These are phyloP conservation scores for Xerus rutilus DNA, from an alignment of 2,797 vertebrate genomes.

Conservation along the genomic window DNA sequence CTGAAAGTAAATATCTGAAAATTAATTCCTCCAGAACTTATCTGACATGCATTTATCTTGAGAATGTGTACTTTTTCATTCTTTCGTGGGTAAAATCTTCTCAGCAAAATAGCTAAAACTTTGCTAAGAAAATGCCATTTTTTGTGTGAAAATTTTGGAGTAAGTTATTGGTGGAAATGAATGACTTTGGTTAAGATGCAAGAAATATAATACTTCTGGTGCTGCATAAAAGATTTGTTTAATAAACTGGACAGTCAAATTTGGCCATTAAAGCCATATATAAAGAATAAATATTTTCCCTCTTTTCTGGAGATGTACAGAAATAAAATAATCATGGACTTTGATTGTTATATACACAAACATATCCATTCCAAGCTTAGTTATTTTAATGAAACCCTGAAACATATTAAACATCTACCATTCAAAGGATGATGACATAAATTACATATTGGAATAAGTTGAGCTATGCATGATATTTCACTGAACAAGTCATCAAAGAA, in stretches of 20 bases:
- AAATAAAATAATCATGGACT: not conserved
- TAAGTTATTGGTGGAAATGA: not conserved
- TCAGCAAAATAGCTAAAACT: not conserved
- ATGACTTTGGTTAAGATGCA: not conserved
- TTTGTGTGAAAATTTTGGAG: not conserved
- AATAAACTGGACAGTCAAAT: not conserved
- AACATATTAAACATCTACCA: not conserved
- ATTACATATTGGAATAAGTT: not conserved
- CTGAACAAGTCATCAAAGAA: not conserved
- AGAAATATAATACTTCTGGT: not conserved
- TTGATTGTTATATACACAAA: slow-evolving; percentile 3
- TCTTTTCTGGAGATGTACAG: not conserved
- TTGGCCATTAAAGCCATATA: not conserved
- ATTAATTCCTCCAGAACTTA: slow-evolving; percentile 56
- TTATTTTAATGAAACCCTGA: not conserved
- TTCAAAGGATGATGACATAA: not conserved
- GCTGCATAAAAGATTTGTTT: not conserved
- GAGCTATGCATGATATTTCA: not conserved
- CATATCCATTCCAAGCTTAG: not conserved
- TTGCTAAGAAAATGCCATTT: not conserved
- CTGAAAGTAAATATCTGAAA: slow-evolving; percentile 61
- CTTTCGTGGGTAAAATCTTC: not conserved
- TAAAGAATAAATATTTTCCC: not conserved
- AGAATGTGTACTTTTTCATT: not conserved
- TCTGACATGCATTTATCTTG: slow-evolving; percentile 16